phyloP scores from a whole-genome alignment of 1,140 invertebrate genomes.

The Drosophila simulans region DNA sequence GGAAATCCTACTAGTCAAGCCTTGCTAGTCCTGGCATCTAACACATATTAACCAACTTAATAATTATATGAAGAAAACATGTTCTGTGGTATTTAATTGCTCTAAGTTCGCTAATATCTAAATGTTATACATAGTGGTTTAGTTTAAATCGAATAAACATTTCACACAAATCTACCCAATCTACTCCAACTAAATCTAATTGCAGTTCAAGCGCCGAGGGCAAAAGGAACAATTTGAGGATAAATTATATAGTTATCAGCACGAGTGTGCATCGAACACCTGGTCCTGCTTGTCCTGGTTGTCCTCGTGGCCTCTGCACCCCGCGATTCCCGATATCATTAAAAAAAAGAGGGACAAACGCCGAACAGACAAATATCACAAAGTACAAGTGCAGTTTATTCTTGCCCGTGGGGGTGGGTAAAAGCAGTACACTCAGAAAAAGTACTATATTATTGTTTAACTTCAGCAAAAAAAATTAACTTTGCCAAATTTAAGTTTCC shows the following conservation, averaged over 20 bases:
- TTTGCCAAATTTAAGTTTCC: too few species aligned
- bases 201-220: conserved; percentile 61
- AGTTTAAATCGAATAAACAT: conserved; percentile 77
- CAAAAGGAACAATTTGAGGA: conserved; percentile 59
- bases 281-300: conserved; percentile 57
- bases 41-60: conserved; percentile 47
- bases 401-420: conserved; percentile 47
- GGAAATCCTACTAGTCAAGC: conserved; percentile 63
- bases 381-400: conserved; percentile 63
- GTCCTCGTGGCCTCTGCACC: conserved; percentile 40
- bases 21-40: conserved; percentile 52
- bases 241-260: conserved; percentile 75
- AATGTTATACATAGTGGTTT: conserved; percentile 77
- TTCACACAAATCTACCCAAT: conserved; percentile 41
- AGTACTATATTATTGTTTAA: background rate
- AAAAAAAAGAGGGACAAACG: conserved; percentile 52
- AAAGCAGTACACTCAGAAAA: conserved; percentile 12
- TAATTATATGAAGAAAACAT: conserved; percentile 65
- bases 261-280: conserved; percentile 75
- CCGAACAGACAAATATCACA: conserved; percentile 48
- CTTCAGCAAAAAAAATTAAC: too few species aligned
- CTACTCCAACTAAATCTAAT: conserved; percentile 21
- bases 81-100: conserved; percentile 83
- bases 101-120: conserved; percentile 82
- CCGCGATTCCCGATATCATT: conserved; percentile 59